Conservation (phyloP, 2,797 vertebrate genomes). For the Ataeniobius toweri region DNA sequence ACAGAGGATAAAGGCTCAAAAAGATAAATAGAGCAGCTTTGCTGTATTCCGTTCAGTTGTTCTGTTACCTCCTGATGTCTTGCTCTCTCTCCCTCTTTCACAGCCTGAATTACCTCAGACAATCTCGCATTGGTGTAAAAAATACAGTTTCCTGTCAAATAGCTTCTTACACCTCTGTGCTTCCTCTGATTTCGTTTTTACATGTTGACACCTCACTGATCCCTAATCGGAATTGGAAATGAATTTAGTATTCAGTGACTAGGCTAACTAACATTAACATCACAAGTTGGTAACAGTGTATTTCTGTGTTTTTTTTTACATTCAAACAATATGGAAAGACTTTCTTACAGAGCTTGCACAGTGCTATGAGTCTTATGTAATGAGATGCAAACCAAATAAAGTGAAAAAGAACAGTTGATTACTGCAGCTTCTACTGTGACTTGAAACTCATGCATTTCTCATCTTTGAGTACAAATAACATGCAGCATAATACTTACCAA, state of each 20-base stretch:
- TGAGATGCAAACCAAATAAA: neutral
- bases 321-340: neutral
- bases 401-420: neutral
- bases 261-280: neutral
- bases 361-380: neutral
- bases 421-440: neutral
- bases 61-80: neutral
- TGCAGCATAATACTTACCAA: neutral
- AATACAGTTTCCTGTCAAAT: neutral
- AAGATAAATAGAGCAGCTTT: no score
- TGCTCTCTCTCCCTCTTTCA: neutral
- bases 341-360: neutral
- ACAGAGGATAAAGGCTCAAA: neutral
- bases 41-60: neutral
- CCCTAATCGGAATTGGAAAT: neutral
- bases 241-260: neutral
- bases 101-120: neutral
- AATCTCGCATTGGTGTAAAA: neutral
- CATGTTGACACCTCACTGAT: neutral
- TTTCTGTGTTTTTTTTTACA: neutral
- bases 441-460: constrained; percentile 1
- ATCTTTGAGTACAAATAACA: neutral
- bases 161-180: neutral
- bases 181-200: neutral
- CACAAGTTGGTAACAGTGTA: neutral